Base-by-base conservation (phyloP, 1,140 invertebrate species). In the Neodiprion pinetum region DNA sequence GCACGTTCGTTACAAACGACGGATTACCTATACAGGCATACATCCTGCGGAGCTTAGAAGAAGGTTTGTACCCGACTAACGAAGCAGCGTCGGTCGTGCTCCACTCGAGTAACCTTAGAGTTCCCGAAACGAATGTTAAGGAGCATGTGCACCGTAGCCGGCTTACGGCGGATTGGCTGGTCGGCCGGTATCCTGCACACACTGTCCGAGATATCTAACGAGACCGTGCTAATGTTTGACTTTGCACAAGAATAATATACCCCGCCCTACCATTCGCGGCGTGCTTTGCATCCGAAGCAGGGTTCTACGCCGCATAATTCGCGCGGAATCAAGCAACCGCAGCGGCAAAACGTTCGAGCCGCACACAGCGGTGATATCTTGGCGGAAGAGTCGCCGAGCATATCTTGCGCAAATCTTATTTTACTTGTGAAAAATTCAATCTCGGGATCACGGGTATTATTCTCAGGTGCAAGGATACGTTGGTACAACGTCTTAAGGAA, bases 161-260 rank as follows among this genome's bases (percentile, higher is more conserved):
- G n/a, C 53, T 12, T 14, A 17, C 53, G 11, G 3, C 53, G 53
- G 53, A 17, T 61, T 61, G 53, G 53, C n/a, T 61, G n/a, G 53
- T 40, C 28, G 28, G 28, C 28, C 53, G 8, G 11, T 61, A 17
- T 61, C 53, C 17, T 21, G 17, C 53, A 17, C 53, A 5, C 11
- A 14, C n/a, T 40, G 28, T 40, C 28, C 28, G 28, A 40, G 53
- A 61, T 12, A 61, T 17, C 53, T 61, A 61, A 61, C 53, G 53
- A 61, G 53, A 61, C 53, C n/a, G 53, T 40, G 28, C 53, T 61
- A 61, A 61, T 61, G 53, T 61, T 61, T 61, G 9, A 61, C 53
- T 61, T 61, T 12, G 11, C 28, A 40, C 28, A 40, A 40, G 28
- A 40, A 40, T 40, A 40, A 40, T 40, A 40, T 40, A 40, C 28